Evolutionary conservation across 2,888 invertebrate species (phyloP).

Genomic region (Tholera decimalis): DNA sequence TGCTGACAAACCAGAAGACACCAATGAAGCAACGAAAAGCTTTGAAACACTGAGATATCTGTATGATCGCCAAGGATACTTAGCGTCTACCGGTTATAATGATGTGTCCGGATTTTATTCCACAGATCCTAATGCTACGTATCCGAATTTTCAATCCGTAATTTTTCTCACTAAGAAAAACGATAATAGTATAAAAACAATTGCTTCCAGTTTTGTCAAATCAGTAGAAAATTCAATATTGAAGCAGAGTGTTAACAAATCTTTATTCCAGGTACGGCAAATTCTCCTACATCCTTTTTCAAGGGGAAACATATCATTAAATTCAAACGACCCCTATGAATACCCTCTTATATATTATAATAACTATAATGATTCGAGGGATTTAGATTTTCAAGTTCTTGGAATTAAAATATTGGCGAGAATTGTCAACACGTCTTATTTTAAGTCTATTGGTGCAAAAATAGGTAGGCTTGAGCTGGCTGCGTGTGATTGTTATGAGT

Average conservation of each 20-base stretch:
- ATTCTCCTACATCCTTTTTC: slow-evolving; percentile 42
- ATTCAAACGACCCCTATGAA: slow-evolving; percentile 60
- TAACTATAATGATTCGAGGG: slow-evolving; percentile 41
- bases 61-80: slow-evolving; percentile 42
- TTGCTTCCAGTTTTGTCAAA: slow-evolving; percentile 31
- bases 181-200: slow-evolving; percentile 14
- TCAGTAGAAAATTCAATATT: slow-evolving; percentile 47
- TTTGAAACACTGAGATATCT: slow-evolving; percentile 43
- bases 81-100: slow-evolving; percentile 16
- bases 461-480: slow-evolving; percentile 22
- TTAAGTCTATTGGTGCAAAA: slow-evolving; percentile 33
- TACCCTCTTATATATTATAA: slow-evolving; percentile 72
- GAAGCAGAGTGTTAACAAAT: slow-evolving; percentile 36
- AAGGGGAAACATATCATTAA: slow-evolving; percentile 46
- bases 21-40: slow-evolving; percentile 10
- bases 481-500: slow-evolving; percentile 36
- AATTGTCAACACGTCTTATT: slow-evolving; percentile 41
- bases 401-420: slow-evolving; percentile 32
- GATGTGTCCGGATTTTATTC: slow-evolving; percentile 36
- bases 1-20: slow-evolving; percentile 12
- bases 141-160: slow-evolving; percentile 38
- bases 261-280: slow-evolving; percentile 11
- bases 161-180: not conserved
- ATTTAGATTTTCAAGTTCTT: slow-evolving; percentile 31
- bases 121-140: slow-evolving; percentile 4